Conservation (phyloP, 1,140 invertebrate genomes). For the Drosophila trapezifrons region DNA sequence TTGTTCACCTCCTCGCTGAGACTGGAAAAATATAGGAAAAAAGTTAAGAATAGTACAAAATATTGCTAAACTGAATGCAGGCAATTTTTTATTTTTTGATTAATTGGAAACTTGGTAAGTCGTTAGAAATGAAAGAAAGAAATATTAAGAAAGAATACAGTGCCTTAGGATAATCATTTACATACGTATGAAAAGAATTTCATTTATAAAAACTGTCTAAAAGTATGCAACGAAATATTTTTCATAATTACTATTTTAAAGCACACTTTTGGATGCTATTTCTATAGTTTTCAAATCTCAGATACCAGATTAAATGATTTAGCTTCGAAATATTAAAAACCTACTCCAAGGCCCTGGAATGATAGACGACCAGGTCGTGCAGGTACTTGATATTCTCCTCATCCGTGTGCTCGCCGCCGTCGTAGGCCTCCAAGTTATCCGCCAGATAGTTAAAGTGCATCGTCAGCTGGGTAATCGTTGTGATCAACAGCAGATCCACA, state of each 20-base stretch:
- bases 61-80: too few species aligned
- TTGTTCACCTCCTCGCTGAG: slow-evolving; percentile 72
- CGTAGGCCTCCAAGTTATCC: slow-evolving; percentile 51
- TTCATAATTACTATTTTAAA: too few species aligned
- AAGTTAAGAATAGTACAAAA: too few species aligned
- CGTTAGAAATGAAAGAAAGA: too few species aligned
- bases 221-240: too few species aligned
- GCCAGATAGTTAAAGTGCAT: slow-evolving; percentile 74
- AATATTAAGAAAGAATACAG: too few species aligned
- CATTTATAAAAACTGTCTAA: too few species aligned
- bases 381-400: slow-evolving; percentile 63
- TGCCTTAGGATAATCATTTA: too few species aligned
- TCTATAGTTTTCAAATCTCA: neutral
- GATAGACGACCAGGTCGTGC: slow-evolving; percentile 55
- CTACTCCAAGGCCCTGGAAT: slow-evolving; percentile 59
- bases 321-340: slow-evolving; percentile 23
- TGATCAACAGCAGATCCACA: slow-evolving; percentile 65
- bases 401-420: slow-evolving; percentile 49
- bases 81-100: too few species aligned
- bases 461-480: slow-evolving; percentile 70
- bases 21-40: slow-evolving; percentile 19
- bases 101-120: too few species aligned
- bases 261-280: neutral
- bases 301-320: neutral
- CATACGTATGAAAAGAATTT: too few species aligned